Base-by-base conservation (phyloP, 1,140 invertebrate species). In the Hyposmocoma kahamanoa region DNA sequence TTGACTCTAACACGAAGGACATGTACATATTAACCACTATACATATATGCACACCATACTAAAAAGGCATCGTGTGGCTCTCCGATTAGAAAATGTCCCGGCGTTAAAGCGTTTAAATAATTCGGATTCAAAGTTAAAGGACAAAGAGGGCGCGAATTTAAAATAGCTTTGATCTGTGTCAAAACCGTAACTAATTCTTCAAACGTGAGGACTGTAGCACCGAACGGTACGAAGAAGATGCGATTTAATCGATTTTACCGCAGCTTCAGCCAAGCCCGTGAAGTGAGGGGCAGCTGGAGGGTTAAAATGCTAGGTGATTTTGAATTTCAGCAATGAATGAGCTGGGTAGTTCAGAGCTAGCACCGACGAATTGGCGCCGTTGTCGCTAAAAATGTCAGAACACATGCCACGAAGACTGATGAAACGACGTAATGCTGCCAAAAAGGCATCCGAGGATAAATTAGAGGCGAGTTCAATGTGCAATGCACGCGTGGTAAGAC, bases 241-340 rank as follows among this genome's bases (percentile, higher is more conserved):
- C 30, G 56, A 54, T 50, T 87, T 87, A 6, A 71, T 54, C 11
- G 56, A 56, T 58, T 78, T 80, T 0, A 88, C 67, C 0, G 55
- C 72, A 1, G 67, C 56, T 56, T 88, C 86, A 65, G 79, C 85
- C 15, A 84, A 19, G n/a, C 77, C 84, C 26, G 42, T 22, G 8
- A 43, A 24, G 9, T 43, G 42, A 3, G 3, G 2, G 4, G 20
- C 42, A 13, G 13, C n/a, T 3, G 42, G 19, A 22, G 42, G 42
- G 26, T 43, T 43, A 28, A 43, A 43, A 13, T 28, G 24, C 20
- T 22, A 43, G 11, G 17, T 22, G 6, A 43, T n/a, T 24, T 3
- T 3, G 15, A 9, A 43, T 15, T 24, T 24, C 22, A 3, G 21
- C 26, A 10, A 43, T 45, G 13, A 26, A 59, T 53, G 6, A 9